Conservation (phyloP, 2,888 invertebrate genomes). For the Nemapogon koenigi region DNA sequence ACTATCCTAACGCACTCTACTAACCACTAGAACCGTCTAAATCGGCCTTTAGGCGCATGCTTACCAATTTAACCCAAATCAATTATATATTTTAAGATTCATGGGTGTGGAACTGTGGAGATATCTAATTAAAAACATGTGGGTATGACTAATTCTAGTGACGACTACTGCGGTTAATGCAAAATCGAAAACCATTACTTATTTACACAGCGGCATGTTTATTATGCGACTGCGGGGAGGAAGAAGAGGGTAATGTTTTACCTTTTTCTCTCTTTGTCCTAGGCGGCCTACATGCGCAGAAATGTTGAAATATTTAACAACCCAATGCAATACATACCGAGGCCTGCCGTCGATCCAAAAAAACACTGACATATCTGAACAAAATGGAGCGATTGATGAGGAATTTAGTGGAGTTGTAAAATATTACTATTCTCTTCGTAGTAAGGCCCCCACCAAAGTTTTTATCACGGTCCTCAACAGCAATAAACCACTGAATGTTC, state of each 20-base stretch:
- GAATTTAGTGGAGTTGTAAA: slow-evolving; percentile 61
- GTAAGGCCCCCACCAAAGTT: slow-evolving; percentile 59
- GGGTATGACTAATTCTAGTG: slow-evolving; percentile 19
- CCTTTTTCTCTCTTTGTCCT: slow-evolving; percentile 34
- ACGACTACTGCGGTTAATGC: slow-evolving; percentile 47
- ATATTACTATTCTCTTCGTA: slow-evolving; percentile 63
- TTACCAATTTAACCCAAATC: slow-evolving; percentile 42
- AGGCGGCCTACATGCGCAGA: slow-evolving; percentile 55
- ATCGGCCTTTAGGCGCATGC: slow-evolving; percentile 48
- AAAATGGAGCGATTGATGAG: slow-evolving; percentile 59
- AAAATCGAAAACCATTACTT: slow-evolving; percentile 54
- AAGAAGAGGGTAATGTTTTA: too few relatives aligned
- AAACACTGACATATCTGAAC: slow-evolving; percentile 59
- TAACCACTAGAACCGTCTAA: too few relatives aligned
- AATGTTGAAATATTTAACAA: slow-evolving; percentile 30
- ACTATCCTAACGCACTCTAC: too few relatives aligned
- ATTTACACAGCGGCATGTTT: slow-evolving; percentile 50
- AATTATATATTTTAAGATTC: slow-evolving; percentile 37
- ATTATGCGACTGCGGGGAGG: too few relatives aligned
- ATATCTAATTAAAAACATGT: slow-evolving; percentile 14
- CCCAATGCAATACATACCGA: slow-evolving; percentile 25
- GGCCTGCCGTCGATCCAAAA: slow-evolving; percentile 48
- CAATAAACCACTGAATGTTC: slow-evolving; percentile 36
- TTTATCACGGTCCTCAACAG: slow-evolving; percentile 49
- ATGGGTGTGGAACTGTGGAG: too few relatives aligned